Percentiles rank a stretch among this genome's conserved stretches.
These are phyloP conservation scores for Megalops atlanticus DNA, from an alignment of 2,113 vertebrate species.

Conservation along the genomic window DNA sequence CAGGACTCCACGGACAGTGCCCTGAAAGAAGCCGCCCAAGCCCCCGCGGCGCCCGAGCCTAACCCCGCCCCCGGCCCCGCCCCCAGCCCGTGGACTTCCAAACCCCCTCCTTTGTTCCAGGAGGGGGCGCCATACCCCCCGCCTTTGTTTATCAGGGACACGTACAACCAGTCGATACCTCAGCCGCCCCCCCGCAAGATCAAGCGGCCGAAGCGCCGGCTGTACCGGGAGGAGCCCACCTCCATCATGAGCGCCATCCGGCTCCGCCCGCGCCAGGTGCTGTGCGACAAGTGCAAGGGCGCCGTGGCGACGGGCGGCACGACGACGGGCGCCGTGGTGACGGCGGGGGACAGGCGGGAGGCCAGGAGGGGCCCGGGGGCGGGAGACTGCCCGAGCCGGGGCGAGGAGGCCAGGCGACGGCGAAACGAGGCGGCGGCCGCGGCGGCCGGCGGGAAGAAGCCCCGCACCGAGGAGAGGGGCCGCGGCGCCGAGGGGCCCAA, in stretches of 20 bases:
- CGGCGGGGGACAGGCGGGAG: slow-evolving; percentile 77
- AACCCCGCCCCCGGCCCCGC: slow-evolving; percentile 27
- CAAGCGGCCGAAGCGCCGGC: slow-evolving; percentile 90
- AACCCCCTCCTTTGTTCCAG: slow-evolving; percentile 91
- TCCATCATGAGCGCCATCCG: slow-evolving; percentile 98
- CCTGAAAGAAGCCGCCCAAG: slow-evolving; percentile 8
- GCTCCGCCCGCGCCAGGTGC: slow-evolving; percentile 92
- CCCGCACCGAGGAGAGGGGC: slow-evolving; percentile 82
- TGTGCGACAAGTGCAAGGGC: slow-evolving; percentile 96
- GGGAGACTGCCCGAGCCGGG: slow-evolving; percentile 70
- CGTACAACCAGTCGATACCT: slow-evolving; percentile 98
- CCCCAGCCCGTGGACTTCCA: slow-evolving; percentile 82
- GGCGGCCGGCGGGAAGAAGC: slow-evolving; percentile 82
- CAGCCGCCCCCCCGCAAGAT: slow-evolving; percentile 95
- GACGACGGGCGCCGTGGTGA: slow-evolving; percentile 85
- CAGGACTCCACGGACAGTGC: slow-evolving; percentile 16
- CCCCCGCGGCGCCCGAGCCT: slow-evolving; percentile 28
- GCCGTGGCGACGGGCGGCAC: slow-evolving; percentile 75
- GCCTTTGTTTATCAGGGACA: slow-evolving; percentile 98
- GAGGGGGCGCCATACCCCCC: slow-evolving; percentile 95
- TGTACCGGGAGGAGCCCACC: slow-evolving; percentile 94
- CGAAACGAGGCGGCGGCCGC: too few relatives aligned
- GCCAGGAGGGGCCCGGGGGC: slow-evolving; percentile 77
- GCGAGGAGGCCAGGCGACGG: slow-evolving; percentile 81
- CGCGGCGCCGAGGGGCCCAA: slow-evolving; percentile 72